These are phyloP conservation scores for Urechis unicinctus DNA, from an alignment of 2,888 invertebrate species.

Conservation along the genomic window DNA sequence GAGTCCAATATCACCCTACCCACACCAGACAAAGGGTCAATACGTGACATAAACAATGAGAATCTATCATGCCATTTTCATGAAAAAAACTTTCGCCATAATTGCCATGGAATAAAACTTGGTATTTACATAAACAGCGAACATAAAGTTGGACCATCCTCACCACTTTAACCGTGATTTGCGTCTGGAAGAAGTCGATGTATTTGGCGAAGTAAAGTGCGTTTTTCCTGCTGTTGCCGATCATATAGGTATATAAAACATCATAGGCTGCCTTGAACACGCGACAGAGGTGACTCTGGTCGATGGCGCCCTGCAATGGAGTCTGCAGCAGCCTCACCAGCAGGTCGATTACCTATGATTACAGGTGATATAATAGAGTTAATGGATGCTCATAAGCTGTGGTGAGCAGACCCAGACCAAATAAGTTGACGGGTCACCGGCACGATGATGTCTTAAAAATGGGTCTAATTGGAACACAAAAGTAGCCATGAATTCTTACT, in stretches of 20 bases:
- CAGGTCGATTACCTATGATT: constrained; percentile 45
- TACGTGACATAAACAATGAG: not conserved
- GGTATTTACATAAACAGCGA: not conserved
- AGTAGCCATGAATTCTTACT: no score
- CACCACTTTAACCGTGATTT: constrained; percentile 48
- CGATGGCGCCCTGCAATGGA: constrained; percentile 38
- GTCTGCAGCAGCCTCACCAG: constrained; percentile 45
- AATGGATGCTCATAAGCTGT: no score
- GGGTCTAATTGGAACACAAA: no score
- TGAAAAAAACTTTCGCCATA: not conserved
- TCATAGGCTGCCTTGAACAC: constrained; percentile 50
- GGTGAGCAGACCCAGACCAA: no score
- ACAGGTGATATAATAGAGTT: not conserved
- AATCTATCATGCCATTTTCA: not conserved
- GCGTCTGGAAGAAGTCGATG: constrained; percentile 51
- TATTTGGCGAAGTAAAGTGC: constrained; percentile 51
- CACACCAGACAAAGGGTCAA: constrained; percentile 1
- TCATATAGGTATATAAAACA: constrained; percentile 49
- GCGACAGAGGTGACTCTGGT: constrained; percentile 43
- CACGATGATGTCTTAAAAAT: no score
- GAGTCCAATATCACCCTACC: constrained; percentile 48
- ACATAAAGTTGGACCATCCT: constrained; percentile 2
- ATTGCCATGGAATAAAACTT: no score
- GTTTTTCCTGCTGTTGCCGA: constrained; percentile 50
- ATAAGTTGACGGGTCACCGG: no score